Conservation (phyloP, 2,888 invertebrate genomes). For the Glaucopsyche alexis region DNA sequence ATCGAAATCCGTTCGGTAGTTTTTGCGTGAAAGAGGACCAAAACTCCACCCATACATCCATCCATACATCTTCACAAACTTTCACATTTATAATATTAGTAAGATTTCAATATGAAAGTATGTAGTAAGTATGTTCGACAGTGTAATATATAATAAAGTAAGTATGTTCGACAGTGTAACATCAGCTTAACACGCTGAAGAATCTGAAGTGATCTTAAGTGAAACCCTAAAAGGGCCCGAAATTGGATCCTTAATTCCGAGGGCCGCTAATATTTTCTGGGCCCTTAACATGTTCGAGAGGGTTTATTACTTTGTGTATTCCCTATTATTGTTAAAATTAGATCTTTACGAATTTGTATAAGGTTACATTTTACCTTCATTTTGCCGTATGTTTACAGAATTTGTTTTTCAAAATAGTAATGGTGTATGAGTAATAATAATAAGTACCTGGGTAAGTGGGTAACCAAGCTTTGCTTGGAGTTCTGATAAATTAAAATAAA, state of each 20-base stretch:
- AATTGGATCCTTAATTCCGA: slow-evolving; percentile 36
- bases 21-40: too few relatives aligned
- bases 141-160: too few relatives aligned
- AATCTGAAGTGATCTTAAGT: slow-evolving; percentile 30
- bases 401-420: not conserved
- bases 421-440: not conserved
- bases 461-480: too few relatives aligned
- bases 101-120: too few relatives aligned
- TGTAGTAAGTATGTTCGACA: too few relatives aligned
- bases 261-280: slow-evolving; percentile 33
- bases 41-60: too few relatives aligned
- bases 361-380: not conserved
- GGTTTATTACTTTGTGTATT: slow-evolving; percentile 14
- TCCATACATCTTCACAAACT: too few relatives aligned
- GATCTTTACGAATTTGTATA: not conserved
- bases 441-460: too few relatives aligned
- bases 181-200: slow-evolving; percentile 3
- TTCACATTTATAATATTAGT: too few relatives aligned
- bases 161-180: not conserved
- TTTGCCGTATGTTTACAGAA: not conserved
- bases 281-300: slow-evolving; percentile 16
- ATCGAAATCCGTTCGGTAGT: too few relatives aligned
- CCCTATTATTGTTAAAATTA: slow-evolving; percentile 8
- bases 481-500: too few relatives aligned
- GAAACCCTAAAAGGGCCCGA: slow-evolving; percentile 32